Conservation (phyloP, 2,797 vertebrate species). For the Australoheros facetus region DNA sequence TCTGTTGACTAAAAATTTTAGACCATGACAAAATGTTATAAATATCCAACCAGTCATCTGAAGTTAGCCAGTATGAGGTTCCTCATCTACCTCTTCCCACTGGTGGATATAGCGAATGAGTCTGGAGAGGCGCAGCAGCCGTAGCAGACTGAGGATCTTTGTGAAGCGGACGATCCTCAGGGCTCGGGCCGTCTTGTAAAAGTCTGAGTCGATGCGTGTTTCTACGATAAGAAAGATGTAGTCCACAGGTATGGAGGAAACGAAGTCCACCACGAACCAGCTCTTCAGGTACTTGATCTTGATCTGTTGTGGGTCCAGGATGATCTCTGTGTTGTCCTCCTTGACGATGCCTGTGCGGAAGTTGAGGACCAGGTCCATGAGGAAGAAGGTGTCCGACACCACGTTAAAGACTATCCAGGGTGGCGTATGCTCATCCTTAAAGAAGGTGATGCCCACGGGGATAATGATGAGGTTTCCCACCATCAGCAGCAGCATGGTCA, state of each 20-base stretch:
- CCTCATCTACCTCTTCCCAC: constrained; percentile 93
- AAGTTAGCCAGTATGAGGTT: neutral
- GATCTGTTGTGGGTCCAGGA: constrained; percentile 95
- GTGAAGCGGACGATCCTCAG: constrained; percentile 98
- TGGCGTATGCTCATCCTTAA: constrained; percentile 98
- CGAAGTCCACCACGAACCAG: constrained; percentile 98
- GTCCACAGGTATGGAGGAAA: constrained; percentile 99
- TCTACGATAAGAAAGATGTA: constrained; percentile 99
- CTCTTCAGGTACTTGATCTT: constrained; percentile 98
- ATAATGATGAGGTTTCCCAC: constrained; percentile 99
- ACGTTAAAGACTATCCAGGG: constrained; percentile 99
- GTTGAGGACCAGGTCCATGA: constrained; percentile 98
- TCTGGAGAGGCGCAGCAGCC: constrained; percentile 92
- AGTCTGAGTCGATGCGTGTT: constrained; percentile 96
- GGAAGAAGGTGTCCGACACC: constrained; percentile 98
- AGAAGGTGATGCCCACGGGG: constrained; percentile 98
- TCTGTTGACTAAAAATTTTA: neutral
- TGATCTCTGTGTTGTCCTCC: constrained; percentile 99
- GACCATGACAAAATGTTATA: neutral
- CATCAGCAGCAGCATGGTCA: constrained; percentile 99
- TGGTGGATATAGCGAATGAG: constrained; percentile 99
- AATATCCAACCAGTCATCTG: neutral
- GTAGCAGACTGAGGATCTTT: constrained; percentile 96
- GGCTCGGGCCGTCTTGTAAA: constrained; percentile 97
- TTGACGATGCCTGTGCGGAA: constrained; percentile 98